A percentile compares a stretch with the other conserved stretches of the same genome.
Evolutionary conservation across 2,797 vertebrate genomes (phyloP).

Genomic region (Threskiornis aethiopicus): DNA sequence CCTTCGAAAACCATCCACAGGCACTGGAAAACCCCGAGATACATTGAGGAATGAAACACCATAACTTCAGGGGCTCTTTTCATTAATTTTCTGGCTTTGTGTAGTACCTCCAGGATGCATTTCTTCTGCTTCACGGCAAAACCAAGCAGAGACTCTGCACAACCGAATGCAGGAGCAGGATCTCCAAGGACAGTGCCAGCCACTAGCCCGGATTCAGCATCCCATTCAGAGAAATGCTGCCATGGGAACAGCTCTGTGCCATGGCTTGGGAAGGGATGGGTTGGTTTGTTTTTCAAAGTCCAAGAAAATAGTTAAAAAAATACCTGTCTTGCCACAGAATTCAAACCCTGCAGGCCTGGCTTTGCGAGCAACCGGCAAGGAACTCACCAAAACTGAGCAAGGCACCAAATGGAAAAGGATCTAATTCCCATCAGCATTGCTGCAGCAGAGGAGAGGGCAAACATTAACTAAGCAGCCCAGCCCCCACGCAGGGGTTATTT

Average conservation of each 20-base stretch:
- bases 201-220: not conserved
- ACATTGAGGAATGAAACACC: not conserved
- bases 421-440: not conserved
- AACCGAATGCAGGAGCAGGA: not conserved
- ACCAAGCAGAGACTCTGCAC: not conserved
- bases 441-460: not conserved
- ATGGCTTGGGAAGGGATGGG: not conserved
- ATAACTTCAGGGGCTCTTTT: not conserved
- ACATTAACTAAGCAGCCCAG: not conserved
- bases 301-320: not conserved
- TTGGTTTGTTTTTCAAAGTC: not conserved
- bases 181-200: not conserved
- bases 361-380: not conserved
- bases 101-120: not conserved
- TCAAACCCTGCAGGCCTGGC: not conserved
- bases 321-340: not conserved
- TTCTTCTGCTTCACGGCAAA: not conserved
- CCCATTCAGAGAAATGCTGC: not conserved
- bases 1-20: not conserved
- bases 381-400: not conserved
- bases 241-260: not conserved
- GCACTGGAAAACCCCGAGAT: not conserved
- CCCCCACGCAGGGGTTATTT: not conserved
- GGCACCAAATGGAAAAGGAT: not conserved
- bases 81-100: constrained; percentile 8